These are phyloP conservation scores for Leptura quadrifasciata DNA, from an alignment of 2,888 invertebrate species.

Conservation along the genomic window DNA sequence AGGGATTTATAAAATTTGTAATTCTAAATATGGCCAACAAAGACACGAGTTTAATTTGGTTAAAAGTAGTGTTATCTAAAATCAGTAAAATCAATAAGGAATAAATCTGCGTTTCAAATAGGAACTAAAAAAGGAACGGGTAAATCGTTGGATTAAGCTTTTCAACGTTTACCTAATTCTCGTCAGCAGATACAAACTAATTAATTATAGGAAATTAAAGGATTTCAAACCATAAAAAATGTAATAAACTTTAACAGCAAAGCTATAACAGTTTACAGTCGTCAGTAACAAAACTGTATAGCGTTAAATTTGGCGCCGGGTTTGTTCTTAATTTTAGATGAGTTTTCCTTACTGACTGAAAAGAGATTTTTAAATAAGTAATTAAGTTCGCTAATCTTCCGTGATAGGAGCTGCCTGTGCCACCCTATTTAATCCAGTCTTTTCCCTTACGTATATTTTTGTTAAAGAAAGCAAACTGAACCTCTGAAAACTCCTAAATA, in stretches of 20 bases:
- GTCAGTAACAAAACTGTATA: conserved; percentile 9
- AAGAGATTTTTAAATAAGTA: conserved; percentile 58
- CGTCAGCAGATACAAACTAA: conserved; percentile 22
- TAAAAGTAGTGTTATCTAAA: background rate
- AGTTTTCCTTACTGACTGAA: conserved; percentile 40
- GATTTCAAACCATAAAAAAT: conserved; percentile 20
- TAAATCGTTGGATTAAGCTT: background rate
- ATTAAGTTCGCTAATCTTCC: conserved; percentile 60
- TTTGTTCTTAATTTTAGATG: conserved; percentile 27
- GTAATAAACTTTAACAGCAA: conserved; percentile 28
- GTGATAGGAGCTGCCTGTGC: conserved; percentile 40
- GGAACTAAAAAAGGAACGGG: background rate
- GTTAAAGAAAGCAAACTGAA: conserved; percentile 12
- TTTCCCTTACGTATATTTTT: conserved; percentile 28
- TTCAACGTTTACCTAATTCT: conserved; percentile 7
- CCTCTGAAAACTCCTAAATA: background rate
- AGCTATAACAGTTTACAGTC: conserved; percentile 35
- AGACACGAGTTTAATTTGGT: background rate
- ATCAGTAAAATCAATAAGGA: conserved; percentile 7
- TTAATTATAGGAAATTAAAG: conserved; percentile 21
- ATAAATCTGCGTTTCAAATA: background rate
- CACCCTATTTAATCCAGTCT: conserved; percentile 47
- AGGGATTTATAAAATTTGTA: background rate
- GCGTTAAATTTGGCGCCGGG: conserved; percentile 37
- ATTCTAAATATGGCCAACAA: background rate